Base-by-base conservation (phyloP, 1,140 invertebrate genomes). In the Cephus cinctus region DNA sequence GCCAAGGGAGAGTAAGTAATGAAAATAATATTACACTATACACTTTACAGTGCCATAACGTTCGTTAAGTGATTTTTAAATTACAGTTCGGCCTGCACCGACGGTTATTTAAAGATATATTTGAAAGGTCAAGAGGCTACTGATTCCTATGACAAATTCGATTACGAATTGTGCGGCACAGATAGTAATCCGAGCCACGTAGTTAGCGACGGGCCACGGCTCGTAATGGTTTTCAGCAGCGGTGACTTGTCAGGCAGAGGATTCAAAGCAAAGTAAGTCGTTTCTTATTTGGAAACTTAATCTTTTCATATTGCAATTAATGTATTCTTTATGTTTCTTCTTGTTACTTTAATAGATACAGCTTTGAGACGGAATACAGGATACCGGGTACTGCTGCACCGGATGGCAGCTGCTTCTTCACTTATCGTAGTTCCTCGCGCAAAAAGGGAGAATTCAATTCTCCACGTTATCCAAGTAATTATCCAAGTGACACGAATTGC, bases 401-500 rank as follows among this genome's bases (percentile, higher is more conserved):
- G 0, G 87, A 91, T 63, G 91, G 92, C 48, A 87, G 82, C 50
- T 98, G 96, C 71, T 85, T 85, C 34, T 98, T 97, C 73, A 89
- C 89, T 0, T 98, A 97, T 76, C 82, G 85, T 44, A 96, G 92
- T 72, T 85, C 83, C 49, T 88, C 86, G 31, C 82, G 85, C 56
- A 94, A 94, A 69, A 82, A 83, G 39, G 95, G 95, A 12, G 89
- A 92, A 57, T 93, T 98, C 69, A 98, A 98, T 74, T 96, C 94
- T 12, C 96, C 96, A 8, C 83, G 94, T 31, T 93, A 96, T 82
- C 95, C 95, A 59, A 88, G 89, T 63, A 95, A 94, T 77, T 98
- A 98, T 81, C 94, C 94, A 38, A 92, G 90, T 59, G 87, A 88
- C 64, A 93, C 89, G 20, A 92, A 91, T 77, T 98, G 96, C 80